Base-by-base conservation (phyloP, 1,140 invertebrate genomes). In the Thereuonema tuberculata region DNA sequence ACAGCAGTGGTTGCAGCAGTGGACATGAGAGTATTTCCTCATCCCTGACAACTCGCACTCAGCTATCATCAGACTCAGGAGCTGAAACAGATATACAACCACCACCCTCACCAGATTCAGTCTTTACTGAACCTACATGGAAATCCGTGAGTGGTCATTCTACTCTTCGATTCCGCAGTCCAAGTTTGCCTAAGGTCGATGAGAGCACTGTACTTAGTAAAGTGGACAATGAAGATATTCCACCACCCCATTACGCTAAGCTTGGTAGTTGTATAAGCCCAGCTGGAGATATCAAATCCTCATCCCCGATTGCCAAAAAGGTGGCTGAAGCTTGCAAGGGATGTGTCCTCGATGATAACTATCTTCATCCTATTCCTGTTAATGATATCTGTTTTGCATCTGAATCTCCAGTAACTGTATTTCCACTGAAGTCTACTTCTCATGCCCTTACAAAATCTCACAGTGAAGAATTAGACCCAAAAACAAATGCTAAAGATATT, bases 21-120 rank as follows among this genome's bases (percentile, higher is more conserved):
- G 79, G 75, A 2, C 76, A 80, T 56, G 79, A 79, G 56, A 80
- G 78, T 24, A 76, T 79, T 1, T 78, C 78, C 1, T 80, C 78
- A 2, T 78, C 9, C 75, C 77, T 0, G 75, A 52, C 49, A 20
- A 52, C 12, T 24, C 49, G 76, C 20, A 76, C 76, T 17, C 77
- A 78, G 20, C 72, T 79, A 1, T 52, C 77, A 1, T 74, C 66
- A 24, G 77, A 78, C 50, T 77, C 76, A 43, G 77, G 76, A n/a
- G 71, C 76, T 1, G 77, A 78, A 54, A 71, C 75, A 1, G 75
- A 78, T 21, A 15, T 24, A 12, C 49, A 9, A 15, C 15, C 24
- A 21, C 23, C 23, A 12, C 15, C 49, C 15, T 52, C 49, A 20
- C 49, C 49, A 52, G 49, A 52, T 52, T 52, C 14, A 15, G 49